Evolutionary conservation across 2,113 vertebrate species (phyloP), one percentile per base, ranked within the genome.

Genomic region (Apodemus speciosus): DNA sequence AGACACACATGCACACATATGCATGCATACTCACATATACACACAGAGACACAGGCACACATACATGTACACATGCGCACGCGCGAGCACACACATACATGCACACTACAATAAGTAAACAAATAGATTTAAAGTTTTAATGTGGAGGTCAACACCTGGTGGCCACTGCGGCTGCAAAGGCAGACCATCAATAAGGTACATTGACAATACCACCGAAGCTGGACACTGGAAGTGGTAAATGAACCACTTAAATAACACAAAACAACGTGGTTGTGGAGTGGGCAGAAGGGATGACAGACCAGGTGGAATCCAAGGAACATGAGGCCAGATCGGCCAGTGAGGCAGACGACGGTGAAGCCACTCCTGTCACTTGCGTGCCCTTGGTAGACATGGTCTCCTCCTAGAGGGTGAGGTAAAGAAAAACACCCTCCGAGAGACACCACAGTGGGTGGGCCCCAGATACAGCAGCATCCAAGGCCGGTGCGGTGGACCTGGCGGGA

Each of bases 401-500:
- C 1, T 79, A 35, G 10, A 32, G 30, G 2, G 9, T 18, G 46
- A 8, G 51, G 9, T 62, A 62, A 27, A 62, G 20, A 51, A 51
- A 21, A 56, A 13, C 11, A 14, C 51, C 21, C 21, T 58, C 77
- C 35, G 25, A 38, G 18, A 20, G 20, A 56, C 9, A 38, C 51
- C 11, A 23, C 35, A 38, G 1, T n/a, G 15, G 38, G 27, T 62
- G 58, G 25, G 58, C 30, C 9, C 80, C 58, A 64, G 64, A 83
- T 16, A 46, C 58, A 83, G 14, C 56, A 62, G 23, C 56, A 30
- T 43, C 56, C 8, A 15, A 30, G 58, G 56, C 16, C 8, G 53
- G 80, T 9, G 8, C 0, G 1, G 40, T 9, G n/a, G 56, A 14
- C n/a, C 56, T 15, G n/a, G n/a, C n/a, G 0, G 21, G 6, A 60